Percentiles rank a stretch among this genome's conserved stretches.
phyloP scores from a whole-genome alignment of 2,888 invertebrate species.

The Nomada flava region DNA sequence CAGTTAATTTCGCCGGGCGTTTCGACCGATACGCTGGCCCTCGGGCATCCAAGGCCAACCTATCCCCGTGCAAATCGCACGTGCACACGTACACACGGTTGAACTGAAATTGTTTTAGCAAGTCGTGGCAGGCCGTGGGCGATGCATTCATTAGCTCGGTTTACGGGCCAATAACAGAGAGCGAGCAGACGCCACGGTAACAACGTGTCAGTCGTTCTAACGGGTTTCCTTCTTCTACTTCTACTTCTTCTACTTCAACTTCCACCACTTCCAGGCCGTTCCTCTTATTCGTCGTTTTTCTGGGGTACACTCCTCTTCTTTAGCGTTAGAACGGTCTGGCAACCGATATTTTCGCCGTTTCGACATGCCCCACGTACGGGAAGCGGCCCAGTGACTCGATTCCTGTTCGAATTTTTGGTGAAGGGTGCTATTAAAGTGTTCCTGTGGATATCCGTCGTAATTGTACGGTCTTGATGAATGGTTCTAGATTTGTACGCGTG shows the following conservation, averaged over 20 bases:
- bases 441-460: slow-evolving; percentile 2
- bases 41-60: slow-evolving; percentile 65
- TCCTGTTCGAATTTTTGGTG: slow-evolving; percentile 15
- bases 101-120: slow-evolving; percentile 76
- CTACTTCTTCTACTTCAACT: slow-evolving; percentile 37
- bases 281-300: slow-evolving; percentile 17
- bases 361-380: slow-evolving; percentile 42
- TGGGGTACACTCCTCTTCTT: slow-evolving; percentile 9
- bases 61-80: slow-evolving; percentile 73
- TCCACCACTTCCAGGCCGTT: slow-evolving; percentile 10
- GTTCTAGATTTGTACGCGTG: background rate
- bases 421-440: background rate
- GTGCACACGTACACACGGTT: background rate
- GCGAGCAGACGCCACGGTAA: slow-evolving; percentile 76
- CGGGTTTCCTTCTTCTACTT: slow-evolving; percentile 75
- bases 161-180: slow-evolving; percentile 79
- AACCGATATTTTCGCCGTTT: slow-evolving; percentile 53
- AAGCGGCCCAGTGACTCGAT: slow-evolving; percentile 48
- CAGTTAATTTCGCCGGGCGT: slow-evolving; percentile 57
- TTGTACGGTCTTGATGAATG: background rate
- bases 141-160: slow-evolving; percentile 82
- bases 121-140: slow-evolving; percentile 73
- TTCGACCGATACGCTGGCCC: slow-evolving; percentile 30
- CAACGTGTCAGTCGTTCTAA: slow-evolving; percentile 82
- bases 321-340: slow-evolving; percentile 25